Percentiles rank a stretch among this genome's conserved stretches.
phyloP scores from a whole-genome alignment of 2,797 vertebrate species.

The Vultur gryphus region DNA sequence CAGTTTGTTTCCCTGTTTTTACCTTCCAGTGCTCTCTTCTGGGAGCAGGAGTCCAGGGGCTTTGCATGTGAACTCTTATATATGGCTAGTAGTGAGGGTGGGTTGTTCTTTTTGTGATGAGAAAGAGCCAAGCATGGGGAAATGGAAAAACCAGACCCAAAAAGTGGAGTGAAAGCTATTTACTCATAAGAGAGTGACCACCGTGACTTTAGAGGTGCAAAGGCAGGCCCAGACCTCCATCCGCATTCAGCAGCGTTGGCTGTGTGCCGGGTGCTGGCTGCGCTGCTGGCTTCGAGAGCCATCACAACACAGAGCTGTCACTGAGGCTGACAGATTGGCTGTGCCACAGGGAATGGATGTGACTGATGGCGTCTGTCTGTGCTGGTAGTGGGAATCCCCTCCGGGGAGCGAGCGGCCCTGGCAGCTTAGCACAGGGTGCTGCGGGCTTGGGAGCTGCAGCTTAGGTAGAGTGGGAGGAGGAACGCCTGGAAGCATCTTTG shows the following conservation, averaged over 20 bases:
- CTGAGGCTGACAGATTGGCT: not conserved
- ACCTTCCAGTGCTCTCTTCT: not conserved
- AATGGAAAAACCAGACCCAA: not conserved
- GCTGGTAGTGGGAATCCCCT: not conserved
- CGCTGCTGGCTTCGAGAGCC: not conserved
- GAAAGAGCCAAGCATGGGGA: not conserved
- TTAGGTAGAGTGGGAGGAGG: accelerated
- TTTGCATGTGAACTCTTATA: not conserved
- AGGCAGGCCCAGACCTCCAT: not conserved
- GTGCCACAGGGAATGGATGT: not conserved
- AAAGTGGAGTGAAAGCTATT: not conserved
- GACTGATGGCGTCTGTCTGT: conserved; percentile 9
- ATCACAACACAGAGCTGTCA: not conserved
- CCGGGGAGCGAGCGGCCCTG: not conserved
- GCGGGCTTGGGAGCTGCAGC: accelerated
- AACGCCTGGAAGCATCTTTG: accelerated
- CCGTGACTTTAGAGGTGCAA: not conserved
- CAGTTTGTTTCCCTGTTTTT: not conserved
- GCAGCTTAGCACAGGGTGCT: not conserved
- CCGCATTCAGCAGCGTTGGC: not conserved
- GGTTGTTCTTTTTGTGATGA: not conserved
- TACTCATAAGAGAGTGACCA: not conserved
- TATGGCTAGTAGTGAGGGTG: not conserved
- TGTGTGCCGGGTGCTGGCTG: not conserved
- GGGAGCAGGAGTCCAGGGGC: not conserved